Conservation (phyloP, 2,113 vertebrate genomes). For the Vulpes vulpes region DNA sequence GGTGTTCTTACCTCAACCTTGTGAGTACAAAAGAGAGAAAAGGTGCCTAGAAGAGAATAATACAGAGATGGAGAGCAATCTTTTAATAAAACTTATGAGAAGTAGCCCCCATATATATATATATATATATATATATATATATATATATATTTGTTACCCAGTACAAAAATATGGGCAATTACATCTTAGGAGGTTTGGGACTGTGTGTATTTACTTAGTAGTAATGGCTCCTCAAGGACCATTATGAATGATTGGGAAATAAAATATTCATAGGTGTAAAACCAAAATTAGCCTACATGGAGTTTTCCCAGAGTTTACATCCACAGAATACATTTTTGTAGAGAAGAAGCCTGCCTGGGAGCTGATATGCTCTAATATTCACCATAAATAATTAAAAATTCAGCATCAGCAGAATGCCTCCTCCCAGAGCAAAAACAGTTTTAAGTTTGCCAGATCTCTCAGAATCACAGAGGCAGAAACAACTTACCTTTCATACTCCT, state of each 20-base stretch:
- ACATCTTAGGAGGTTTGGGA: conserved; percentile 20
- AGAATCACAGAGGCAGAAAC: conserved; percentile 2
- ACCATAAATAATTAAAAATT: conserved; percentile 85
- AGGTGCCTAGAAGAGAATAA: background rate
- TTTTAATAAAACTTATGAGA: conserved; percentile 49
- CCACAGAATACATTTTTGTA: conserved; percentile 72
- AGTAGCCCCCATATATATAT: background rate
- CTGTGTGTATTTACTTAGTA: conserved; percentile 58
- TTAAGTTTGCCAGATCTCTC: conserved; percentile 13
- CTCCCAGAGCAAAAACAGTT: conserved; percentile 34
- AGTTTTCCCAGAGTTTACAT: conserved; percentile 77
- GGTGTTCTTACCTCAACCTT: background rate
- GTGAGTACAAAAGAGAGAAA: conserved; percentile 21
- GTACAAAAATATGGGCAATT: conserved; percentile 51
- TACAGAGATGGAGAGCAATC: background rate
- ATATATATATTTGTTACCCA: conserved; percentile 52
- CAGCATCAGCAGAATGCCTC: background rate
- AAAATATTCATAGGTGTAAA: conserved; percentile 70
- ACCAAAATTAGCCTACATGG: conserved; percentile 75
- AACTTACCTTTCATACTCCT: background rate
- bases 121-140: too few relatives aligned
- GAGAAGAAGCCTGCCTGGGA: conserved; percentile 69
- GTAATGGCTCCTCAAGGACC: conserved; percentile 64
- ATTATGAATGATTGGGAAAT: conserved; percentile 61
- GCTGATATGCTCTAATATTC: conserved; percentile 58